Evolutionary conservation across 2,113 vertebrate genomes (phyloP), one percentile per base, ranked within the genome.

Genomic region (Zosterops pallidus): DNA sequence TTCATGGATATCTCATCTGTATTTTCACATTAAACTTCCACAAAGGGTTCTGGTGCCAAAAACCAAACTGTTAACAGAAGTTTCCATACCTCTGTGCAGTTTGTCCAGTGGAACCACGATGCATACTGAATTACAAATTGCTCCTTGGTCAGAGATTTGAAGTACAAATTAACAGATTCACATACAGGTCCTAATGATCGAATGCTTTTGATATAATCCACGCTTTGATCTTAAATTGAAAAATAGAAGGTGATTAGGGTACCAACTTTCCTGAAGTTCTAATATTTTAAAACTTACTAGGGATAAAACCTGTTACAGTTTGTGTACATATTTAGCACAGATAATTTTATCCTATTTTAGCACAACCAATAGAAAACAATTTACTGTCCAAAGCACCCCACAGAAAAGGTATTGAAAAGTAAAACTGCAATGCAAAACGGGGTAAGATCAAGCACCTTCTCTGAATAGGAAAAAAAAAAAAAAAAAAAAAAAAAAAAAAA

Each of bases 171-270:
- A 89, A 97, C 83, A 24, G 97, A 96, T 82, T 97, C 97, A 96
- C 98, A 98, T 25, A 98, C 77, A 5, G 98, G 98, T 90, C 98
- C 98, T 84, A 98, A 92, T 0, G 53, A 96, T 81, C 35, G 86
- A 82, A 98, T 95, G 23, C 97, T 98, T 88, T 79, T 76, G 71
- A 59, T 23, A 95, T 97, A 98, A 86, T 98, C 97, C 91, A 98
- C 62, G 9, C 47, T 92, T 86, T 52, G 83, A 83, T 88, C 98
- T 98, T 90, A 55, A 84, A 93, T 77, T 62, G 33, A 65, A 84
- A 96, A 94, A 64, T 16, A 83, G 52, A 59, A 46, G 15, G 26
- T 72, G 46, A 72, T 79, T 69, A 94, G 41, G 62, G 20, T 13
- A 90, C 4, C 7, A 64, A 31, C 28, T 3, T 53, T 91, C 23